Conservation (phyloP, 2,797 vertebrate species). For the Benthosema pterotum region DNA sequence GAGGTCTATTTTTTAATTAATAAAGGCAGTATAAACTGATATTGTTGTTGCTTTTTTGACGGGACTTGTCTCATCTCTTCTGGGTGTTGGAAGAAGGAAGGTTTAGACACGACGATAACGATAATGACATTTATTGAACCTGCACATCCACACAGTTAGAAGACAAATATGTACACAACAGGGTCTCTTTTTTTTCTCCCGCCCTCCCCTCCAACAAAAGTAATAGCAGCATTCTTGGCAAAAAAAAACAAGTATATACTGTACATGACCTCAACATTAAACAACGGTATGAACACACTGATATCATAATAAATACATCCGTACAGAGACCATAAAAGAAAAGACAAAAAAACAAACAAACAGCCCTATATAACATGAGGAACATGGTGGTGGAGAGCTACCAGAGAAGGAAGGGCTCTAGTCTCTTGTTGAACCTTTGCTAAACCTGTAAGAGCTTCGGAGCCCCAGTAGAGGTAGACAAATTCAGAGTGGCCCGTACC, state of each 20-base stretch:
- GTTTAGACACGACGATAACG: constrained; percentile 1
- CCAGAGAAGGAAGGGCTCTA: constrained; percentile 13
- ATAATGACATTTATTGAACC: constrained; percentile 42
- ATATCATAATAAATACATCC: constrained; percentile 69
- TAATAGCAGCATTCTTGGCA: constrained; percentile 60
- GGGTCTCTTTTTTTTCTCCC: too few species aligned
- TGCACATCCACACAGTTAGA: constrained; percentile 39
- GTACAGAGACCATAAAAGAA: constrained; percentile 11
- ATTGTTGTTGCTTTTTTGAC: too few species aligned
- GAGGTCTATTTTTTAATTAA: constrained; percentile 79
- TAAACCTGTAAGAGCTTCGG: constrained; percentile 56
- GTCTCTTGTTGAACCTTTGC: constrained; percentile 34
- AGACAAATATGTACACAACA: constrained; percentile 24
- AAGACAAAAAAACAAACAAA: constrained; percentile 19
- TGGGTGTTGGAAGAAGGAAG: not conserved
- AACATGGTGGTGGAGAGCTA: constrained; percentile 19
- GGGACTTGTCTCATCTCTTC: not conserved
- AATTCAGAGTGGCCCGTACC: constrained; percentile 54
- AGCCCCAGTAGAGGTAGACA: constrained; percentile 74
- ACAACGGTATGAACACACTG: constrained; percentile 24
- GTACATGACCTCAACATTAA: constrained; percentile 26
- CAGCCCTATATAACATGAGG: constrained; percentile 17
- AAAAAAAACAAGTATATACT: constrained; percentile 35
- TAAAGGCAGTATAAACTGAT: constrained; percentile 74
- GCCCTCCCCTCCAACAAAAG: constrained; percentile 31